Evolutionary conservation across 2,113 vertebrate genomes (phyloP).

Genomic region (Chionis minor): DNA sequence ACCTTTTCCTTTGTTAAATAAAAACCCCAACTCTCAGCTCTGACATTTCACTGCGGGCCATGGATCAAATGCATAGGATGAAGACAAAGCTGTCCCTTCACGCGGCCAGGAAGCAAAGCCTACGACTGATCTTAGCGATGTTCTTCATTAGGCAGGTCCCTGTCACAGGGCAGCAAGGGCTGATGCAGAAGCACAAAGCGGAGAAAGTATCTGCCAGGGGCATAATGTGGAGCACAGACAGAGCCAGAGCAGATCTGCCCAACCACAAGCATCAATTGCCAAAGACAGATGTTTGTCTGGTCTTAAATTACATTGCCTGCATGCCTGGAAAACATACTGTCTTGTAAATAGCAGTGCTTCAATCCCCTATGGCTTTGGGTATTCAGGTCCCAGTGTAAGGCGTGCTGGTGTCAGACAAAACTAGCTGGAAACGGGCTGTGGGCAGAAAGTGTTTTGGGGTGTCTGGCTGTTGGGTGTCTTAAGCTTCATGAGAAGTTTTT

Average conservation of each 20-base stretch:
- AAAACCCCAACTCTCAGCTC: neutral
- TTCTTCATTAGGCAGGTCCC: neutral
- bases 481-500: neutral
- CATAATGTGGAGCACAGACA: neutral
- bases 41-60: neutral
- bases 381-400: neutral
- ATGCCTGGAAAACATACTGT: neutral
- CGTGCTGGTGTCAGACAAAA: neutral
- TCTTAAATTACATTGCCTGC: constrained; percentile 6
- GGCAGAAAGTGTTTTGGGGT: neutral
- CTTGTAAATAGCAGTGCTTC: neutral
- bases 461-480: neutral
- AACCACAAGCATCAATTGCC: neutral
- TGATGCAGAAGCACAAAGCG: neutral
- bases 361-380: neutral
- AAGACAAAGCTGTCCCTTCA: neutral
- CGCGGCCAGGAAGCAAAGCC: neutral
- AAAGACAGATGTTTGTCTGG: constrained; percentile 3
- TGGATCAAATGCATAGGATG: neutral
- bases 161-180: neutral
- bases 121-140: neutral
- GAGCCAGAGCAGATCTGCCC: neutral
- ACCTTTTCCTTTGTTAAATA: neutral
- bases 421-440: neutral
- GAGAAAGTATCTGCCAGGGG: neutral